Conservation (phyloP, 2,888 invertebrate species). For the Acleris emargana region DNA sequence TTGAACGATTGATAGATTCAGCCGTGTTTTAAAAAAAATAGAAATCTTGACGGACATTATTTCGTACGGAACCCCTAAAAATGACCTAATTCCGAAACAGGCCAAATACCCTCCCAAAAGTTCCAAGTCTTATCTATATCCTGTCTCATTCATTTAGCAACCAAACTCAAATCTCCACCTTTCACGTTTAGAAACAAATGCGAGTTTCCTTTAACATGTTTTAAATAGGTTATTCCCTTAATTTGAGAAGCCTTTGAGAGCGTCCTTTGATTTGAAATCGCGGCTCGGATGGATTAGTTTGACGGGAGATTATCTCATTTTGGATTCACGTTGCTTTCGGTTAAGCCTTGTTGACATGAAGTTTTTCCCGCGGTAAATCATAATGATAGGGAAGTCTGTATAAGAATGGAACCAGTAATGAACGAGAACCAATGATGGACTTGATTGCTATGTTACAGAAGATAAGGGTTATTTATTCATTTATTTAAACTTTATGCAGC, state of each 20-base stretch:
- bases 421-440: too few species aligned
- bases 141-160: slow-evolving; percentile 29
- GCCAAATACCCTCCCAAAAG: slow-evolving; percentile 19
- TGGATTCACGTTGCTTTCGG: slow-evolving; percentile 17
- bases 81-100: slow-evolving; percentile 4
- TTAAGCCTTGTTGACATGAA: slow-evolving; percentile 18
- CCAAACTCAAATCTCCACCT: slow-evolving; percentile 12
- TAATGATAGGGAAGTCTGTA: too few species aligned
- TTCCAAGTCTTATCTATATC: slow-evolving; percentile 29
- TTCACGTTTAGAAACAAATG: slow-evolving; percentile 4
- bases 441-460: too few species aligned
- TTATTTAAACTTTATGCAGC: too few species aligned
- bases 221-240: slow-evolving; percentile 34
- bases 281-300: slow-evolving; percentile 31
- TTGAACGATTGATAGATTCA: too few species aligned
- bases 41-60: too few species aligned
- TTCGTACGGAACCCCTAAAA: too few species aligned
- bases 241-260: slow-evolving; percentile 37
- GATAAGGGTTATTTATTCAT: too few species aligned
- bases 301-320: slow-evolving; percentile 28
- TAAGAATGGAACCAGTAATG: too few species aligned
- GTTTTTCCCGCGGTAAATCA: neutral
- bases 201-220: slow-evolving; percentile 17
- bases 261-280: slow-evolving; percentile 32
- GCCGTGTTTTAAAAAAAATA: too few species aligned